A percentile compares a stretch with the other conserved stretches of the same genome.
Evolutionary conservation across 2,888 invertebrate genomes (phyloP).

Genomic region (Drosophila siamana): DNA sequence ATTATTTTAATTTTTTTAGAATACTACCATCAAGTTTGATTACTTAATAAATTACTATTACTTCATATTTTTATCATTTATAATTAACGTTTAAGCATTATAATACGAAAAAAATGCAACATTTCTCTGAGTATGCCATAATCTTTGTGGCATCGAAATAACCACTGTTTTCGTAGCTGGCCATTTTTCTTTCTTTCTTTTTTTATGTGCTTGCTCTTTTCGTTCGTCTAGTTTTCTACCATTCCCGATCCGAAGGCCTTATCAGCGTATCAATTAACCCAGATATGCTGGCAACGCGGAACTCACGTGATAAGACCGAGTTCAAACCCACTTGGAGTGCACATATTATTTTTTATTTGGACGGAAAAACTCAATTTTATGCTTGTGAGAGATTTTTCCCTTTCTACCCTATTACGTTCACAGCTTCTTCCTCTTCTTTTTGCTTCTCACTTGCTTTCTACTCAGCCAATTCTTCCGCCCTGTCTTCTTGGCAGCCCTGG

Average conservation of each 20-base stretch:
- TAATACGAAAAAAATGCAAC: too few relatives aligned
- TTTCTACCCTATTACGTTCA: neutral
- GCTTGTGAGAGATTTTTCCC: neutral
- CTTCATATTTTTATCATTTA: too few relatives aligned
- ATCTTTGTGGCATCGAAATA: constrained; percentile 1
- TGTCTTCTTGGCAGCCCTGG: neutral
- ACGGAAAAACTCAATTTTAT: neutral
- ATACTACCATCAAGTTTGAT: too few relatives aligned
- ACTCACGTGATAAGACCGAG: constrained; percentile 46
- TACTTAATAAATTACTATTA: too few relatives aligned
- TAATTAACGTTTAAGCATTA: too few relatives aligned
- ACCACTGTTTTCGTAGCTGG: constrained; percentile 1
- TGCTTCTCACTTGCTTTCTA: neutral
- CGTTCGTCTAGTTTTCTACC: neutral
- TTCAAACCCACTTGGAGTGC: constrained; percentile 6
- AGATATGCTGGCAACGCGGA: constrained; percentile 48
- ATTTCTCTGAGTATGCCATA: too few relatives aligned
- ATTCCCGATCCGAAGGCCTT: constrained; percentile 28
- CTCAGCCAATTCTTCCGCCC: neutral
- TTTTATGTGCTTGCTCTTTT: constrained; percentile 8
- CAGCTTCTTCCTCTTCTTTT: neutral
- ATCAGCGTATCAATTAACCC: constrained; percentile 67
- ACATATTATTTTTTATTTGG: neutral
- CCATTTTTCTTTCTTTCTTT: constrained; percentile 1
- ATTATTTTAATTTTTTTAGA: too few relatives aligned